Evolutionary conservation across 2,888 invertebrate species (phyloP).

Genomic region (Oscheius sp.): DNA sequence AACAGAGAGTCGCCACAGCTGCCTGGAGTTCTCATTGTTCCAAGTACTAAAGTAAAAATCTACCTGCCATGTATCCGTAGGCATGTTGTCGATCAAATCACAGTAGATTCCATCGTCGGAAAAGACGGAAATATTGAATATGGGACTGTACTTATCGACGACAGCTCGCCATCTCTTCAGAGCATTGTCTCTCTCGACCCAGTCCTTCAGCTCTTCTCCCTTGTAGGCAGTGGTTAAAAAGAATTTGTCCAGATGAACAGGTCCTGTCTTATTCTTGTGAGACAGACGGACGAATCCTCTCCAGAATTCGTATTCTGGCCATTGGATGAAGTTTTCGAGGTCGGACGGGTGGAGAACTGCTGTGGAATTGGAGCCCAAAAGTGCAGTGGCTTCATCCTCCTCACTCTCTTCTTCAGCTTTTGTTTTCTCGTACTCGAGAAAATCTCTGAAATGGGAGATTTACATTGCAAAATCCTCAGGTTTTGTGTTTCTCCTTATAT

Average conservation of each 20-base stretch:
- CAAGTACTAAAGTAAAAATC: not conserved
- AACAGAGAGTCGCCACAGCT: slow-evolving; percentile 61
- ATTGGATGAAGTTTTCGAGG: slow-evolving; percentile 59
- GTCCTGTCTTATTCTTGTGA: slow-evolving; percentile 35
- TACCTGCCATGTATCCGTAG: slow-evolving; percentile 71
- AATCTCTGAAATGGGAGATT: slow-evolving; percentile 37
- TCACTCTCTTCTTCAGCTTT: slow-evolving; percentile 43
- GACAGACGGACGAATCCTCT: slow-evolving; percentile 58
- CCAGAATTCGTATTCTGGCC: slow-evolving; percentile 68
- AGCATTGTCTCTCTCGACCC: slow-evolving; percentile 59
- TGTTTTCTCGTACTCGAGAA: slow-evolving; percentile 45
- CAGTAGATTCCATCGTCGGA: slow-evolving; percentile 71
- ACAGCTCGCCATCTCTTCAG: slow-evolving; percentile 61
- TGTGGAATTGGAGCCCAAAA: not conserved
- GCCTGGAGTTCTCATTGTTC: slow-evolving; percentile 41
- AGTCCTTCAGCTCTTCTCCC: slow-evolving; percentile 56
- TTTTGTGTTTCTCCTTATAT: too few relatives aligned
- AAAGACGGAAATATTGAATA: slow-evolving; percentile 67
- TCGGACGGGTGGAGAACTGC: slow-evolving; percentile 26
- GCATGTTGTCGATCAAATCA: slow-evolving; percentile 72
- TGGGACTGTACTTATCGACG: slow-evolving; percentile 62
- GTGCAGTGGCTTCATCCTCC: slow-evolving; percentile 6
- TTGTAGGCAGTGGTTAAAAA: slow-evolving; percentile 63
- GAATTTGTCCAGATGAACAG: slow-evolving; percentile 51
- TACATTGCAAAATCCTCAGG: not conserved